Percentiles rank a stretch among this genome's conserved stretches.
Evolutionary conservation across 2,797 vertebrate genomes (phyloP).

Genomic region (Enteromius fasciolatus): DNA sequence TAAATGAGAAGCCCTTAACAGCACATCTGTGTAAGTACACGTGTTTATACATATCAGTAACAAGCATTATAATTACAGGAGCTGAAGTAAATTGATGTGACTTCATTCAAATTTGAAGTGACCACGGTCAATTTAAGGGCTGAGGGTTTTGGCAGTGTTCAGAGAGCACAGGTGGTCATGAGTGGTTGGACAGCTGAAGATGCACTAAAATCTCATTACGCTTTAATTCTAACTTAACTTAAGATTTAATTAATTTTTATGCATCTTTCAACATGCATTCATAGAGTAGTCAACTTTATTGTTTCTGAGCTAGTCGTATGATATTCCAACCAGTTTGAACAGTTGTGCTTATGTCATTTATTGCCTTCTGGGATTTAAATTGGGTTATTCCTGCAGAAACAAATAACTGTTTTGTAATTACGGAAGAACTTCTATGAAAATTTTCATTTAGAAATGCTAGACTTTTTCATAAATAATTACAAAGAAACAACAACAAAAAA

Average conservation of each 20-base stretch:
- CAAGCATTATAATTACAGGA: slow-evolving; percentile 7
- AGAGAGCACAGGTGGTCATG: not conserved
- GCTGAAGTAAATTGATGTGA: not conserved
- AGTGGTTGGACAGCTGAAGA: not conserved
- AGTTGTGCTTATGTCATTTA: slow-evolving; percentile 18
- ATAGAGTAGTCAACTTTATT: not conserved
- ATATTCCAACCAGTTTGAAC: not conserved
- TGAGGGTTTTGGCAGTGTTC: slow-evolving; percentile 21
- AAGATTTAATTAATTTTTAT: slow-evolving; percentile 1
- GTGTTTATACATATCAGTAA: not conserved
- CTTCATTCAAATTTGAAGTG: slow-evolving; percentile 14
- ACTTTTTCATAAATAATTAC: not conserved
- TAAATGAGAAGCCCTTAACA: slow-evolving; percentile 22
- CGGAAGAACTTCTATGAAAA: no score
- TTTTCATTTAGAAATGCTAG: not conserved
- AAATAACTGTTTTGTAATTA: not conserved
- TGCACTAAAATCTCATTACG: not conserved
- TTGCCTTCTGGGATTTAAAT: not conserved
- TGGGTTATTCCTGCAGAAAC: not conserved
- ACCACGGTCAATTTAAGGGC: slow-evolving; percentile 2
- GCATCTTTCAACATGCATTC: not conserved
- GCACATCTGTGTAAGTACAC: slow-evolving; percentile 29
- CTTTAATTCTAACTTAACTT: not conserved
- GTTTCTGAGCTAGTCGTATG: not conserved
- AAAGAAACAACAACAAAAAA: not conserved